Conservation (phyloP, 2,888 invertebrate genomes). For the Polylopha cassiicola region DNA sequence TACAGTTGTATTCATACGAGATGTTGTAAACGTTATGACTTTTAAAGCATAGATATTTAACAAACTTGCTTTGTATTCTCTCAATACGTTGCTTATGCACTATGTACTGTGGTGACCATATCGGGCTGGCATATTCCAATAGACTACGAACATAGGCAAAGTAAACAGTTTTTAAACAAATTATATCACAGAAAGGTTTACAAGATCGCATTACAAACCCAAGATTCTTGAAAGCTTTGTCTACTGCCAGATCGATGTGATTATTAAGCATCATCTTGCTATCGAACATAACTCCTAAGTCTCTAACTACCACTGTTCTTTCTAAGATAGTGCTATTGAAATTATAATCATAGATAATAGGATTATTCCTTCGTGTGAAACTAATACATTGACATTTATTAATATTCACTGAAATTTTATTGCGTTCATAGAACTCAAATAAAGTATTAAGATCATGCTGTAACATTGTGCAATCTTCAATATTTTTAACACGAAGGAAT, state of each 20-base stretch:
- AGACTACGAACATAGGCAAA: slow-evolving; percentile 3
- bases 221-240: not conserved
- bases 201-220: not conserved
- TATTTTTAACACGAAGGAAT: not conserved
- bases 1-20: no score
- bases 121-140: not conserved
- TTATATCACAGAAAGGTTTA: not conserved
- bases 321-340: not conserved
- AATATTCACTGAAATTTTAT: slow-evolving; percentile 1
- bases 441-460: slow-evolving; percentile 1
- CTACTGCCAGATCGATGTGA: not conserved
- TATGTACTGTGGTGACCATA: not conserved
- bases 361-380: not conserved
- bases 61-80: not conserved
- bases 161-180: slow-evolving; percentile 1
- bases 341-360: not conserved
- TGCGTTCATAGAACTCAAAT: not conserved
- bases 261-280: not conserved
- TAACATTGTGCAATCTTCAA: not conserved
- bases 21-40: no score
- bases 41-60: no score
- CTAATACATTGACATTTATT: slow-evolving; percentile 2
- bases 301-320: not conserved
- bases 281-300: not conserved
- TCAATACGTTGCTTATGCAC: not conserved